Percentiles rank a stretch among this genome's conserved stretches.
Evolutionary conservation across 2,797 vertebrate genomes (phyloP).

Genomic region (Ptychadena robeensis): DNA sequence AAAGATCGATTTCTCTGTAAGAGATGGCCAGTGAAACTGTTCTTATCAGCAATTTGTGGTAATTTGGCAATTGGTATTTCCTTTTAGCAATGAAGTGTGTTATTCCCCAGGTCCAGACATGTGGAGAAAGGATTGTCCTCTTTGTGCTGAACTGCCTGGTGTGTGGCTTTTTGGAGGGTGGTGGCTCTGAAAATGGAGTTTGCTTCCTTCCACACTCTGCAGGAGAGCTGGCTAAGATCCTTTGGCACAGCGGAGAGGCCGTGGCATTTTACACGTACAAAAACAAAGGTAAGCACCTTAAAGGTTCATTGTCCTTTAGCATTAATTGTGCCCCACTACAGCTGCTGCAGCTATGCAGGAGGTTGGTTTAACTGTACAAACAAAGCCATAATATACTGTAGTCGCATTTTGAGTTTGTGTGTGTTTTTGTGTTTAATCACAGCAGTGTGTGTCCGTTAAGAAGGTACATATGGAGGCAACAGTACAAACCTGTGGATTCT

Average conservation of each 20-base stretch:
- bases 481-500: too few species aligned
- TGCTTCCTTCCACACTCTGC: constrained; percentile 82
- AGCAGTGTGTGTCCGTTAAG: too few species aligned
- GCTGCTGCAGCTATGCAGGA: too few species aligned
- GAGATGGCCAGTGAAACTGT: background rate
- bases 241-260: constrained; percentile 84
- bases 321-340: background rate
- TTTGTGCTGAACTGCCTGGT: constrained; percentile 88
- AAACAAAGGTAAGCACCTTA: constrained; percentile 80
- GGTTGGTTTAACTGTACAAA: too few species aligned
- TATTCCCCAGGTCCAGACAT: constrained; percentile 81
- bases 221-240: constrained; percentile 84
- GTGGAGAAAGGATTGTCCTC: constrained; percentile 86
- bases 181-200: constrained; percentile 67
- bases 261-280: constrained; percentile 91
- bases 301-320: background rate
- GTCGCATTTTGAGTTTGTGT: too few species aligned
- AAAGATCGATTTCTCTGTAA: constrained; percentile 13
- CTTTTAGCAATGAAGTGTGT: constrained; percentile 37
- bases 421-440: too few species aligned
- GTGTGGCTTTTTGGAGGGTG: constrained; percentile 81
- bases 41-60: constrained; percentile 47
- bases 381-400: too few species aligned
- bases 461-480: too few species aligned
- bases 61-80: constrained; percentile 10